Base-by-base conservation (phyloP, 2,797 vertebrate genomes). In the Chaunax sp. region DNA sequence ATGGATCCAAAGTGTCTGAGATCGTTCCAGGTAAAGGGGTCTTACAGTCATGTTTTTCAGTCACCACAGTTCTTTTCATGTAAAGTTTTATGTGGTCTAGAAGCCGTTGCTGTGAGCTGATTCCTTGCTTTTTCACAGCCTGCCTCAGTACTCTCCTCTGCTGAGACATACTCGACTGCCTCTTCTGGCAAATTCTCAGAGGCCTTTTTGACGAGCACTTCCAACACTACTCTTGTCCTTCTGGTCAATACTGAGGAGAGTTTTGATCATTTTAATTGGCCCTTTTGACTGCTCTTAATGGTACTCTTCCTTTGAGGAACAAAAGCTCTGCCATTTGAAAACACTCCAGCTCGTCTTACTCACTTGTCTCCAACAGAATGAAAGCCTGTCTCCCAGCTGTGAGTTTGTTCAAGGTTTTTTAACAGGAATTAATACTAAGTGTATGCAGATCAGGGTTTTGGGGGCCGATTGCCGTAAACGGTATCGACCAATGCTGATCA, bases 261-360 rank as follows among this genome's bases (percentile, higher is more conserved):
- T 69, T 81, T 33, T 75, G 73, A 81, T 83, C 63, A 47, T 63
- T 83, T 73, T 75, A 75, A 82, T 82, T 77, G 64, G 52, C 63
- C 63, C 56, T 53, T 75, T 66, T 35, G 72, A 72, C 70, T 57
- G 44, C 49, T 72, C 50, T 67, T 54, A 47, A 72, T 87, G 69
- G 38, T 19, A 15, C 59, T 73, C 45, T 56, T 49, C 49, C 60
- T 82, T 81, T 77, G 64, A 81, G 78, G 65, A 78, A 77, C 7
- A 71, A 75, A 80, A 72, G 37, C n/a, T 19, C 49, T 38, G 69
- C 50, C 62, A 72, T 61, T 74, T 73, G 60, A 77, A 84, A 75
- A 80, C 67, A 44, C 57, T 67, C n/a, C 25, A 50, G 33, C 35
- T 49, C n/a, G 16, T 46, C 15, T 44, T 33, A 35, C 8, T 72